Percentiles rank a stretch among this genome's conserved stretches.
Conservation (phyloP, 2,113 vertebrate species). For the Stegastes partitus region DNA sequence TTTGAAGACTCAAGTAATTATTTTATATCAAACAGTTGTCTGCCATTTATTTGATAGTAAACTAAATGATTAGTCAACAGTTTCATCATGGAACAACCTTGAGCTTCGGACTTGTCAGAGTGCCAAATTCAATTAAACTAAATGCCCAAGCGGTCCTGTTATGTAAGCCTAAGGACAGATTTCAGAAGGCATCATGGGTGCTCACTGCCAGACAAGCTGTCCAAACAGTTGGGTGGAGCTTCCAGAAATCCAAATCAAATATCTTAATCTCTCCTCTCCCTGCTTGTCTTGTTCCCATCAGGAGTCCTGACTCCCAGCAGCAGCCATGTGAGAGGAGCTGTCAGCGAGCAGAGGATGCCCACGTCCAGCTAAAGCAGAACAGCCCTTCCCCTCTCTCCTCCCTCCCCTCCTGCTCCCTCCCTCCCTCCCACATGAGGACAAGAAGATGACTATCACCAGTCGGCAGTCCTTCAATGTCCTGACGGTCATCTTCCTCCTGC, state of each 20-base stretch:
- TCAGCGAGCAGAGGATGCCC: conserved; percentile 73
- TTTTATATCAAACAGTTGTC: too few relatives aligned
- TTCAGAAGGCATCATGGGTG: conserved; percentile 21
- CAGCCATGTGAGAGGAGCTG: conserved; percentile 81
- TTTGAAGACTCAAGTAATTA: too few relatives aligned
- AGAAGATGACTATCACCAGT: conserved; percentile 96
- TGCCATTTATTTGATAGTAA: too few relatives aligned
- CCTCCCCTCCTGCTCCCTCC: conserved; percentile 66
- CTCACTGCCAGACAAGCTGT: conserved; percentile 57
- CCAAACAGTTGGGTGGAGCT: conserved; percentile 35
- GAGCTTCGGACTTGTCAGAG: neutral
- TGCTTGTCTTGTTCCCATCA: conserved; percentile 70
- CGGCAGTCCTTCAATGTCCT: conserved; percentile 92
- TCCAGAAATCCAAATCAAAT: conserved; percentile 61
- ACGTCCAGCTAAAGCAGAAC: conserved; percentile 75
- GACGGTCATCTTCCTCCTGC: conserved; percentile 89
- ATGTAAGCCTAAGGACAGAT: conserved; percentile 33
- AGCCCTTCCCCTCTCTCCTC: conserved; percentile 29
- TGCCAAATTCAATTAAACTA: conserved; percentile 37
- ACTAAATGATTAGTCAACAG: neutral
- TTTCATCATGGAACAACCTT: conserved; percentile 7
- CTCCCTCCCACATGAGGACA: conserved; percentile 87
- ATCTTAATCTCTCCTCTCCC: conserved; percentile 55
- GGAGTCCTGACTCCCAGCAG: conserved; percentile 71
- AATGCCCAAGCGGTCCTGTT: conserved; percentile 12